phyloP scores from a whole-genome alignment of 2,888 invertebrate species.

The Macrosiphum euphorbiae region DNA sequence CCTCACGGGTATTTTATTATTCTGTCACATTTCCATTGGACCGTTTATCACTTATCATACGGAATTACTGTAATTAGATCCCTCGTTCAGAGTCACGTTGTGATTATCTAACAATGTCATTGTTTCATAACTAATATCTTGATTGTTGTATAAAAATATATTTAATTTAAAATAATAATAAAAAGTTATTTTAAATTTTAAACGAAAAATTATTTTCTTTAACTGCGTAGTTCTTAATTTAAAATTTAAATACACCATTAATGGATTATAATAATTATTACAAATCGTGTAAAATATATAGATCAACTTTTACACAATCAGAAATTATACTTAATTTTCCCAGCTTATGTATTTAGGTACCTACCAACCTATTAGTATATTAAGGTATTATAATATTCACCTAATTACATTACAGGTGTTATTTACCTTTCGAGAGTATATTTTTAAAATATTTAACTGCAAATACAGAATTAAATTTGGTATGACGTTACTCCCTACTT shows the following conservation, averaged over 20 bases:
- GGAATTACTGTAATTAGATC: conserved; percentile 42
- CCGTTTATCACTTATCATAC: conserved; percentile 25
- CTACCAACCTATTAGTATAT: neutral
- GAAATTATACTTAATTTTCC: neutral
- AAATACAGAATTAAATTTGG: neutral
- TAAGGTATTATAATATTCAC: neutral
- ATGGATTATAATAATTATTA: neutral
- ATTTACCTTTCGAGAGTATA: neutral
- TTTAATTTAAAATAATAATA: neutral
- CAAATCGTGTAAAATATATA: neutral
- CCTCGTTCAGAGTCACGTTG: neutral
- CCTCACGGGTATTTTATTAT: neutral
- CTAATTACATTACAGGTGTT: neutral
- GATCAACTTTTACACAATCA: neutral
- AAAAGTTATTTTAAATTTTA: neutral
- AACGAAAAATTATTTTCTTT: neutral
- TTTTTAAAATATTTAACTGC: neutral
- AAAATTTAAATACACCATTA: neutral
- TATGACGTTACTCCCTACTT: neutral
- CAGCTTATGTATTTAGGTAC: neutral
- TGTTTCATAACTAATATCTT: neutral
- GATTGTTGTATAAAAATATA: neutral
- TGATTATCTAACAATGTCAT: conserved; percentile 33
- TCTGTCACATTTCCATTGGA: conserved; percentile 22
- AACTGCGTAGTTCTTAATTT: neutral